A percentile compares a stretch with the other conserved stretches of the same genome.
phyloP scores from a whole-genome alignment of 2,797 vertebrate genomes.

The Platyrinchus mystaceus region DNA sequence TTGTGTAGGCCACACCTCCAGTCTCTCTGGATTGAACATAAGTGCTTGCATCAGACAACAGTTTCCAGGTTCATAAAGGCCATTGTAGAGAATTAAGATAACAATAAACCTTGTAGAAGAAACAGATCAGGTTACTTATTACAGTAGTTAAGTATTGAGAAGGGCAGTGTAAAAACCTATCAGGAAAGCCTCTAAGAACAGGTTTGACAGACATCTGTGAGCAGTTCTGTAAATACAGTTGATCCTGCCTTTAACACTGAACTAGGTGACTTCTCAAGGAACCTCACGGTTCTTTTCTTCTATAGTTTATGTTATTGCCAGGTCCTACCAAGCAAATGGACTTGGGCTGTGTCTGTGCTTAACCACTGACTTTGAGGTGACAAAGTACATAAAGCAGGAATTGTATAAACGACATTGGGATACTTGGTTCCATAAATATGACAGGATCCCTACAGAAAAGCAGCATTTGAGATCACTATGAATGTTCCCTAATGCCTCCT shows the following conservation, averaged over 20 bases:
- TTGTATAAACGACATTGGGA: not conserved
- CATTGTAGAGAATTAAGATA: not conserved
- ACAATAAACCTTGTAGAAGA: not conserved
- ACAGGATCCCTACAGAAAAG: not conserved
- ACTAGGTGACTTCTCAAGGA: not conserved
- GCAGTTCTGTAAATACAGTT: not conserved
- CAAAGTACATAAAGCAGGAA: not conserved
- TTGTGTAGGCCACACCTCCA: not conserved
- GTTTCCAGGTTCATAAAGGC: not conserved
- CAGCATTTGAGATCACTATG: not conserved
- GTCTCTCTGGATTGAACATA: not conserved
- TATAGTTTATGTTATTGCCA: not conserved
- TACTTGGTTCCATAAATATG: not conserved
- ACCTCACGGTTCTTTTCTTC: not conserved
- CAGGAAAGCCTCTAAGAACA: not conserved
- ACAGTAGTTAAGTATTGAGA: not conserved
- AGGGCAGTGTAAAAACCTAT: not conserved
- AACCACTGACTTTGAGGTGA: not conserved
- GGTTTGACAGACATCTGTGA: not conserved
- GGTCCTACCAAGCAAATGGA: accelerated
- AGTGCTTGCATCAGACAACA: not conserved
- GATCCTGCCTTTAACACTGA: not conserved
- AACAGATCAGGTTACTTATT: not conserved
- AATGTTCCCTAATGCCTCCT: not conserved
- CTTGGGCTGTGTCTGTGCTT: not conserved